Evolutionary conservation across 2,888 invertebrate genomes (phyloP), one percentile per base, ranked within the genome.

Genomic region (Rambutsinella grinnellia): DNA sequence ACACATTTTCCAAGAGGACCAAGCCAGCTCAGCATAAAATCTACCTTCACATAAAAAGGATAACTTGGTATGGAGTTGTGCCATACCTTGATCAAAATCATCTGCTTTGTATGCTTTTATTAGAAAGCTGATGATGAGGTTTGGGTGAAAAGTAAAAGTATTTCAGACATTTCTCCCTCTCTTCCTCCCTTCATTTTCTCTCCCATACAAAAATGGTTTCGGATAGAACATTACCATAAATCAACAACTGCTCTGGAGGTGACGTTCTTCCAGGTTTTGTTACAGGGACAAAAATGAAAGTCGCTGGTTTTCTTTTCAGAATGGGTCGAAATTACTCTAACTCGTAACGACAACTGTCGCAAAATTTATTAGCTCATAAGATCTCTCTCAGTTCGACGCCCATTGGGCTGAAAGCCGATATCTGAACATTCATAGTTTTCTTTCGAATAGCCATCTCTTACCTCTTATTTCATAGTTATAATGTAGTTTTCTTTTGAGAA

Each of bases 361-460:
- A 84, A 84, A 84, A 84, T 84, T 84, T 84, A 84, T 84, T 84
- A 83, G 84, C 84, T 84, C 84, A 84, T 84, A 84, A 84, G 84
- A 84, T 84, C 79, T 79, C 82, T 84, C 79, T 79, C 82, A 80
- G 83, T 82, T 83, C 82, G 82, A 83, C 82, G 82, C 84, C 84
- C 82, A 84, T 84, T 84, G 36, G 36, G 36, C 36, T 36, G 6
- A 13, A 13, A 36, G 36, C 36, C 36, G 36, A 36, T 36, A 5
- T 36, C 36, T 36, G 13, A 5, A 36, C 36, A 36, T 36, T 36
- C 36, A 36, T 36, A 36, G 5, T 36, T 36, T 8, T 36, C 13
- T 36, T 36, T n/a, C n/a, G n/a, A 36, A 36, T 8, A 36, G 13
- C 13, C 13, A 8, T 36, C 13, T 36, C 13, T 36, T 13, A 36